Percentiles rank a stretch among this genome's conserved stretches.
phyloP scores from a whole-genome alignment of 2,113 vertebrate genomes.

The Ornithorhynchus anatinus region DNA sequence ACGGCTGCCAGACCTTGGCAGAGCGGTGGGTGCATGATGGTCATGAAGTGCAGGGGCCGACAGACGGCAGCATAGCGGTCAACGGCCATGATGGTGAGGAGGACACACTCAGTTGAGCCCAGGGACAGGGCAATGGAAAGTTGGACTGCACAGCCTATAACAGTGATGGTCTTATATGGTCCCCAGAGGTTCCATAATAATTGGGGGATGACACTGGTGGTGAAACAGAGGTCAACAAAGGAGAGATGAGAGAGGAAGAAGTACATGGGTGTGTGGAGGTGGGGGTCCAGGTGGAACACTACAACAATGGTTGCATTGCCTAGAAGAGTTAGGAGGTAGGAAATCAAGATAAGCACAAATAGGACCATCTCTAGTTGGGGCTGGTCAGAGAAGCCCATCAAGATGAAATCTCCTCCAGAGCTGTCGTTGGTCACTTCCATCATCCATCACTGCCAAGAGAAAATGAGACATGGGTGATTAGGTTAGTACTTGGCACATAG shows the following conservation, averaged over 20 bases:
- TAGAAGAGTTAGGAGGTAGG: slow-evolving; percentile 10
- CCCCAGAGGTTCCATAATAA: slow-evolving; percentile 41
- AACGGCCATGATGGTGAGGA: slow-evolving; percentile 45
- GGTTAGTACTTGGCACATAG: no score
- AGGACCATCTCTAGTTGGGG: slow-evolving; percentile 23
- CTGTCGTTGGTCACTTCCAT: neutral
- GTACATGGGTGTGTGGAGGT: slow-evolving; percentile 35
- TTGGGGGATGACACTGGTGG: slow-evolving; percentile 45
- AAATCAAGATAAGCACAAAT: slow-evolving; percentile 13
- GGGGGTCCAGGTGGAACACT: slow-evolving; percentile 8
- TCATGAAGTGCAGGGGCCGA: slow-evolving; percentile 37
- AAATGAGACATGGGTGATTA: no score
- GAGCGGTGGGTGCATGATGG: slow-evolving; percentile 22
- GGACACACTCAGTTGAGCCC: slow-evolving; percentile 45
- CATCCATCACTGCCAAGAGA: neutral
- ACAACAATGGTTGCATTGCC: slow-evolving; percentile 30
- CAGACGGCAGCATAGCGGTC: slow-evolving; percentile 36
- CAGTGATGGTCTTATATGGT: slow-evolving; percentile 35
- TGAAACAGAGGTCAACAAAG: slow-evolving; percentile 46
- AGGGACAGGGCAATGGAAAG: slow-evolving; percentile 45
- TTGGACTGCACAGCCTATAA: slow-evolving; percentile 35
- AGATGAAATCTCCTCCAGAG: neutral
- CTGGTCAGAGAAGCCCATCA: slow-evolving; percentile 29
- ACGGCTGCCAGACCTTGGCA: slow-evolving; percentile 14
- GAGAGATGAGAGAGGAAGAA: slow-evolving; percentile 38